Evolutionary conservation across 2,113 vertebrate genomes (phyloP).

Genomic region (Percina caprodes): DNA sequence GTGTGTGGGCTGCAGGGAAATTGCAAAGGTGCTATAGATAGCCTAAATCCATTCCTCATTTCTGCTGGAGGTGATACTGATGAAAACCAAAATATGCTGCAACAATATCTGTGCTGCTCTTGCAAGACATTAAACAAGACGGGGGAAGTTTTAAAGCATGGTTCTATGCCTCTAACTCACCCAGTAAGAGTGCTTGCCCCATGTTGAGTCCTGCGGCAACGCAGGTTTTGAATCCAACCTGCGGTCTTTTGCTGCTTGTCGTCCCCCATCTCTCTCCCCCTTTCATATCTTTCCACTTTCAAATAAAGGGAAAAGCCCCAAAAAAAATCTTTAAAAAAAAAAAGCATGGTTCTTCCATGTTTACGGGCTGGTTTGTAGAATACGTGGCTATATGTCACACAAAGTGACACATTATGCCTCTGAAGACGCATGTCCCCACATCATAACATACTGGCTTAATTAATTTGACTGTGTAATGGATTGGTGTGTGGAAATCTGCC

Average conservation of each 20-base stretch:
- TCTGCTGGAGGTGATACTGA: conserved; percentile 71
- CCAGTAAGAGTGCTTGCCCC: no score
- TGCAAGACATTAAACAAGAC: conserved; percentile 56
- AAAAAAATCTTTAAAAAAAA: no score
- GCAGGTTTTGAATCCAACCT: no score
- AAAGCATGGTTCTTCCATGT: conserved; percentile 2
- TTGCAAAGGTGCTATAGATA: conserved; percentile 67
- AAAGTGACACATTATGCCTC: conserved; percentile 20
- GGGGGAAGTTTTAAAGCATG: conserved; percentile 29
- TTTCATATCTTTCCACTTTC: no score
- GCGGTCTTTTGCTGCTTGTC: no score
- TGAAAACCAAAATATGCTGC: conserved; percentile 76
- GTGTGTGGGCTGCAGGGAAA: conserved; percentile 51
- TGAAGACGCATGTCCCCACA: conserved; percentile 32
- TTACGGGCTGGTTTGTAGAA: not conserved
- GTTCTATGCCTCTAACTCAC: no score
- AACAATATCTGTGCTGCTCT: conserved; percentile 68
- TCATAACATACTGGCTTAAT: conserved; percentile 54
- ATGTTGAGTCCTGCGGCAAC: no score
- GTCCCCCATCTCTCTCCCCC: no score
- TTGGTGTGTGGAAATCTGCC: conserved; percentile 39
- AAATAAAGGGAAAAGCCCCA: no score
- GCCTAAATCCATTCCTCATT: conserved; percentile 71
- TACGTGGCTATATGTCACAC: conserved; percentile 44
- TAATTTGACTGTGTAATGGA: conserved; percentile 68